Evolutionary conservation across 23 tunicate genomes (phyloP), one percentile per base, ranked within the genome.

Genomic region (Oikopleura dioica): DNA sequence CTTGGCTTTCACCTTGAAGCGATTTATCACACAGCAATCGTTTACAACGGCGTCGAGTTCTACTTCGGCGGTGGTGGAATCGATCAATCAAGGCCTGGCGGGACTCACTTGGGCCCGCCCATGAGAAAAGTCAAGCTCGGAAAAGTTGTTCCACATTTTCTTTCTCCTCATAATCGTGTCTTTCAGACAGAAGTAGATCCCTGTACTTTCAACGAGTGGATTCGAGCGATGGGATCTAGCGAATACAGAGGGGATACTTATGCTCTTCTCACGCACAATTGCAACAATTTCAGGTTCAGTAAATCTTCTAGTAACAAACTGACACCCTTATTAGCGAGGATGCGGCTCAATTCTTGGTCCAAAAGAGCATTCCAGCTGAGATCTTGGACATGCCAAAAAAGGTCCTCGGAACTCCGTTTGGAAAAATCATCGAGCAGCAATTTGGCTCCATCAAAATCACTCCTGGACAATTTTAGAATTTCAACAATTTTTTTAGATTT

Each of bases 151-250:
- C n/a, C n/a, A n/a, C n/a, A n/a, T n/a, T n/a, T n/a, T n/a, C n/a
- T n/a, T n/a, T n/a, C n/a, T n/a, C n/a, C n/a, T n/a, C n/a, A n/a
- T n/a, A n/a, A n/a, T n/a, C n/a, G n/a, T n/a, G n/a, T n/a, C n/a
- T n/a, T n/a, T n/a, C n/a, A n/a, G 72, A 63, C 72, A 2, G 72
- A 63, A 63, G 26, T 63, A 2, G 72, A 63, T 28, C 72, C 72
- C 33, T 23, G 26, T 23, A 63, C 72, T 24, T 63, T 63, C 33
- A 63, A 63, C 2, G 5, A 21, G 5, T 63, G 72, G 72, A 23
- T 63, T 24, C 30, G 72, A 28, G 72, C 16, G 26, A 63, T 63
- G 72, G 72, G 72, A 63, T 9, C 16, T 9, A 9, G 16, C 9
- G 21, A 44, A 44, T 44, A 44, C 21, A 63, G 26, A 28, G 2